Evolutionary conservation across 2,113 vertebrate genomes (phyloP).

Genomic region (Bufo gargarizans): DNA sequence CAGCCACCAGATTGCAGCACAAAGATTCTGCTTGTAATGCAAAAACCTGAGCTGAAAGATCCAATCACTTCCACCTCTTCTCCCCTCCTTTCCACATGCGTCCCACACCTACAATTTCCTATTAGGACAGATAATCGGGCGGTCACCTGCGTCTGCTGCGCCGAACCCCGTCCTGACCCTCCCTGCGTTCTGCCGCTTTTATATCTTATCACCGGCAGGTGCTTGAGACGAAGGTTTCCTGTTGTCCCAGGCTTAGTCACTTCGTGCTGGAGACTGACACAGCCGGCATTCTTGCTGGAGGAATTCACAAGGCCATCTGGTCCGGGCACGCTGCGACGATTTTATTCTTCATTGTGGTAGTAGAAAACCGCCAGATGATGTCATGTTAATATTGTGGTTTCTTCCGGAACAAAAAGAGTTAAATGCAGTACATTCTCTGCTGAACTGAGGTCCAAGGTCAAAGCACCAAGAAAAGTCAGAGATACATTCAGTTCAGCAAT

Average conservation of each 20-base stretch:
- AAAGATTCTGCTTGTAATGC: conserved; percentile 17
- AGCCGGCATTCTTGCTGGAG: conserved; percentile 10
- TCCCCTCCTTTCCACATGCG: background rate
- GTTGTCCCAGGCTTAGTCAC: conserved; percentile 11
- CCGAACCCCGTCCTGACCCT: background rate
- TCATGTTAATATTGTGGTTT: too few relatives aligned
- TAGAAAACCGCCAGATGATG: background rate
- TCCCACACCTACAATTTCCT: background rate
- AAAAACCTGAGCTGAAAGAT: background rate
- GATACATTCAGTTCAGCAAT: background rate
- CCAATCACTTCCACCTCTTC: background rate
- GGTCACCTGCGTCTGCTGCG: background rate
- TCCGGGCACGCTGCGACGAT: background rate
- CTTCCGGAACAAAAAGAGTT: background rate
- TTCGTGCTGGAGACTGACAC: background rate
- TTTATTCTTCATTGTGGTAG: background rate
- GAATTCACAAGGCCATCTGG: conserved; percentile 19
- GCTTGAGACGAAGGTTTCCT: conserved; percentile 3
- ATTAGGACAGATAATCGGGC: background rate
- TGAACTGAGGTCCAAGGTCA: too few relatives aligned
- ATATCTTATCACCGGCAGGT: conserved; percentile 18
- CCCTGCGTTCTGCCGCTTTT: rapidly evolving
- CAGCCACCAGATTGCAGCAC: background rate
- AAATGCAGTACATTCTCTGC: background rate
- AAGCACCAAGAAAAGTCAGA: background rate